Evolutionary conservation across 2,797 vertebrate species (phyloP), one percentile per base, ranked within the genome.

Genomic region (Sarcoramphus papa): DNA sequence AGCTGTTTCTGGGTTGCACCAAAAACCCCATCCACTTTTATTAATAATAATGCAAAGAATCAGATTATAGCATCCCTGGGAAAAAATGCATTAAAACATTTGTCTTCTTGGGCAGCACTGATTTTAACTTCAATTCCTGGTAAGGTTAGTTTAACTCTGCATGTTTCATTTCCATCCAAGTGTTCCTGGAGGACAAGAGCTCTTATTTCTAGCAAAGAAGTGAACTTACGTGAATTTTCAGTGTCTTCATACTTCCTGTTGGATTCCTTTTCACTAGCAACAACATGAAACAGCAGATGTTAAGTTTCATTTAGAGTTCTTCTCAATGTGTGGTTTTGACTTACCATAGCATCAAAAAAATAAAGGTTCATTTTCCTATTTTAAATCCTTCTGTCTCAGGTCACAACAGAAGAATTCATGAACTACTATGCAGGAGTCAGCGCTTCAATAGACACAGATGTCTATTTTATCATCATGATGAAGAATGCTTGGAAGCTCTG

Each of bases 371-470:
- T 75, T 85, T 94, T 96, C 67, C 35, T 85, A 8, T 95, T 89
- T 98, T 97, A 92, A 97, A 98, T 96, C 94, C 95, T 97, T 93
- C 96, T 74, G 35, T 92, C 94, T 90, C 96, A 98, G 99, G 98
- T 99, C 74, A 99, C 98, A 50, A 97, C 96, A 23, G 98, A 99
- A 59, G 98, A 99, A 95, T 99, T 99, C 95, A 96, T 99, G 97
- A 98, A 99, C 97, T 99, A 99, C 98, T 99, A 99, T 12, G 98
- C 99, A 1, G 98, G 98, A 9, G 99, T 99, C 96, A 99, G 98
- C 0, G 98, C 98, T 10, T 99, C 98, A 48, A 98, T 99, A 56
- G 98, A 99, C 87, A 98, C 98, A 0, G 98, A 99, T 24, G 73
- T 98, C 77, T 98, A 98, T 95, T 98, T 98, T 70, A 98, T 98